phyloP scores from a whole-genome alignment of 2,113 vertebrate species.

The Micronisus gabar region DNA sequence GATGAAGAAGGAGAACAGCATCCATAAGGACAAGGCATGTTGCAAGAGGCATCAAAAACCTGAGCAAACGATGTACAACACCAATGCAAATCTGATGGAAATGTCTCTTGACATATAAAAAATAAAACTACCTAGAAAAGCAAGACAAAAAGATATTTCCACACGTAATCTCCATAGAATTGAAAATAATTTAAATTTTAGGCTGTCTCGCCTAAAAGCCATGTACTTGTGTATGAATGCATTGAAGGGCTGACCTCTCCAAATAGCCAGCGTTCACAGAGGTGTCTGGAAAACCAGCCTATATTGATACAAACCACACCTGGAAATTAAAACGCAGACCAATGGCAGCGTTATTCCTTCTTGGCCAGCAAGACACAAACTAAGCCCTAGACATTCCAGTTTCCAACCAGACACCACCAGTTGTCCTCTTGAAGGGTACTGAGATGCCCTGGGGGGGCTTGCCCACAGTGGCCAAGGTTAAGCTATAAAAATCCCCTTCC shows the following conservation, averaged over 20 bases:
- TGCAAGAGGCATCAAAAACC: neutral
- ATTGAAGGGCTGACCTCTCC: neutral
- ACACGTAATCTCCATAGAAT: rapidly evolving
- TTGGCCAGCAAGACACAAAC: neutral
- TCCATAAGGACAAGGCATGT: neutral
- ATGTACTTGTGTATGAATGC: neutral
- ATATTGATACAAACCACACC: neutral
- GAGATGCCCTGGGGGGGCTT: rapidly evolving
- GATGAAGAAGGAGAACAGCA: neutral
- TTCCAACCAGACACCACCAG: neutral
- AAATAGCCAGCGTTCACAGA: neutral
- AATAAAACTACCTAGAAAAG: neutral
- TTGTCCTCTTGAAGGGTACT: neutral
- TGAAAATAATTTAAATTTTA: neutral
- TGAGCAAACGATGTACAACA: neutral
- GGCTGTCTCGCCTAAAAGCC: neutral
- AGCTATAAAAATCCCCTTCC: neutral
- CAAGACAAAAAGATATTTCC: neutral
- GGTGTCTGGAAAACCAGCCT: neutral
- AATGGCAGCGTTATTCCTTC: neutral
- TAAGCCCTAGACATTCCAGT: neutral
- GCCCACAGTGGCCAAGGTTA: neutral
- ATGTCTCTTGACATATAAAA: neutral
- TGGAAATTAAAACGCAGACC: neutral
- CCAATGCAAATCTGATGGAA: neutral